Conservation (phyloP, 2,888 invertebrate species). For the Pyralis farinalis region DNA sequence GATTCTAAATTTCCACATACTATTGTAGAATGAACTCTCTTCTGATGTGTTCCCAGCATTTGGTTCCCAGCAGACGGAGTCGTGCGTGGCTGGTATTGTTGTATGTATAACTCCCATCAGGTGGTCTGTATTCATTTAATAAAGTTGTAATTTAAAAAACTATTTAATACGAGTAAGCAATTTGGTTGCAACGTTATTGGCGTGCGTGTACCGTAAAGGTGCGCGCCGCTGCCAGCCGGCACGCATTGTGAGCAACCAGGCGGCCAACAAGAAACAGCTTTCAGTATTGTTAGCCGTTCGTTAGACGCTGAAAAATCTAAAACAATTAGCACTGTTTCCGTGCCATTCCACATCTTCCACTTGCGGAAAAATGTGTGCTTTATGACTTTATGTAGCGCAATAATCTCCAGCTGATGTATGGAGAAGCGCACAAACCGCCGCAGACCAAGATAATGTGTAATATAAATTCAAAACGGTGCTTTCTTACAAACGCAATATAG, state of each 20-base stretch:
- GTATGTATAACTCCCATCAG: too few species aligned
- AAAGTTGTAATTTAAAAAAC: too few species aligned
- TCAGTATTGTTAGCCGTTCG: conserved; percentile 47
- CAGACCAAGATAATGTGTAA: conserved; percentile 53
- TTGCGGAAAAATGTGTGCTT: conserved; percentile 46
- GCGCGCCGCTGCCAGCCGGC: conserved; percentile 24
- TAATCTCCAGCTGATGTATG: conserved; percentile 42
- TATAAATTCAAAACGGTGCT: conserved; percentile 60
- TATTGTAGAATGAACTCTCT: too few species aligned
- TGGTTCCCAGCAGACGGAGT: too few species aligned
- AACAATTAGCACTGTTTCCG: conserved; percentile 49
- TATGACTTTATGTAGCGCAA: conserved; percentile 48
- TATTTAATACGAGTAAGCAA: too few species aligned
- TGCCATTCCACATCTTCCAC: conserved; percentile 43
- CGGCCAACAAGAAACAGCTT: conserved; percentile 46
- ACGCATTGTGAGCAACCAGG: conserved; percentile 56
- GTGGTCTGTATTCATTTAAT: too few species aligned
- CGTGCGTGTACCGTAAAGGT: background rate
- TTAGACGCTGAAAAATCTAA: conserved; percentile 48
- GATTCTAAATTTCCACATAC: too few species aligned
- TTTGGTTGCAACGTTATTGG: background rate
- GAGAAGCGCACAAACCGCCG: conserved; percentile 34
- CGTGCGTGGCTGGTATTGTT: too few species aligned
- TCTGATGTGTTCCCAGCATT: too few species aligned
- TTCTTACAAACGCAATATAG: conserved; percentile 42